These are phyloP conservation scores for Tubulanus polymorphus DNA, from an alignment of 2,888 invertebrate species.

Conservation along the genomic window DNA sequence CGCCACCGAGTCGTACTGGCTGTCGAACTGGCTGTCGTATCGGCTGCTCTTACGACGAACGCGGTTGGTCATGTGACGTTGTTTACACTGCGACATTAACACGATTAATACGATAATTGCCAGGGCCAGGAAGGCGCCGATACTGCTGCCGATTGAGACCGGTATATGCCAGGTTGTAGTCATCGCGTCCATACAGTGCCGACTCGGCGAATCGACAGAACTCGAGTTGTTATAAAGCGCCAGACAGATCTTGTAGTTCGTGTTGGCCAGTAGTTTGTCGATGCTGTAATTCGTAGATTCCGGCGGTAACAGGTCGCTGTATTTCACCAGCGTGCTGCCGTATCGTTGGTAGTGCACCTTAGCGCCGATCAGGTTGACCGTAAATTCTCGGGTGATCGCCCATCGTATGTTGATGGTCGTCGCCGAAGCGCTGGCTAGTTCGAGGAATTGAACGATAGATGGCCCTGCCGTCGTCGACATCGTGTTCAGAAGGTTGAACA, in stretches of 20 bases:
- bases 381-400: conserved; percentile 21
- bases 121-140: conserved; percentile 40
- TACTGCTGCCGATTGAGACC: conserved; percentile 43
- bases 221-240: conserved; percentile 24
- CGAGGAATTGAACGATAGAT: conserved; percentile 8
- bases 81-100: conserved; percentile 30
- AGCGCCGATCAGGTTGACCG: conserved; percentile 25
- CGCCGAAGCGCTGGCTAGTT: conserved; percentile 31
- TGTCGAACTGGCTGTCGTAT: neutral
- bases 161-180: conserved; percentile 44
- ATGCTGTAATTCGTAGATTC: conserved; percentile 27
- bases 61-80: neutral
- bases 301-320: conserved; percentile 30
- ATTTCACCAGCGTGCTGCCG: conserved; percentile 34
- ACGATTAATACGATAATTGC: conserved; percentile 43
- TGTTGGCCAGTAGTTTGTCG: conserved; percentile 38
- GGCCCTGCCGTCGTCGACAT: neutral
- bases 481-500: neutral
- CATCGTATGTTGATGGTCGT: conserved; percentile 35
- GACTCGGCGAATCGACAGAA: conserved; percentile 23
- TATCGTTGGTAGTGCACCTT: conserved; percentile 37
- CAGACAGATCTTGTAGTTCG: conserved; percentile 42
- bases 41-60: neutral
- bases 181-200: conserved; percentile 37
- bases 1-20: neutral